Base-by-base conservation (phyloP, 2,113 vertebrate genomes). In the Pholis gunnellus region DNA sequence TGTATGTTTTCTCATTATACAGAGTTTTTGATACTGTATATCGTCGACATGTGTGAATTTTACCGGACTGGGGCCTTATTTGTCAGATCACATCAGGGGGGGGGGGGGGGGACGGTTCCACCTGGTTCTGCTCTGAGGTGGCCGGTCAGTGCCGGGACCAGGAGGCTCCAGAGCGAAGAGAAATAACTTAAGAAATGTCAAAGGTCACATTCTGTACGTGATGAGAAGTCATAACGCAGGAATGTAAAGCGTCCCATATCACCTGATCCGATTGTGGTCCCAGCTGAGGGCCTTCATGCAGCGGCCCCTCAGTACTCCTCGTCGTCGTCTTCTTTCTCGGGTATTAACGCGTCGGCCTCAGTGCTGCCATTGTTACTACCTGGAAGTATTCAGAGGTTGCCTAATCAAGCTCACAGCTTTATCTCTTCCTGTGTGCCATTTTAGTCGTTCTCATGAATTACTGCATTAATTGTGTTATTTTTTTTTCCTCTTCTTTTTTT, bases 21-120 rank as follows among this genome's bases (percentile, higher is more conserved):
- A 77, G 81, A 87, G 52, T 57, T 92, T 90, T 93, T 86, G 82
- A 92, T 93, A 91, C 91, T 92, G 82, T 93, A 89, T 89, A 71
- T 86, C 22, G 20, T 73, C 34, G 9, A 78, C 59, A 73, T 61
- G 86, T 89, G 81, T 92, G 91, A 91, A 89, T 91, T 89, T 81
- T 85, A 79, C 75, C 66, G 6, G 73, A 91, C 87, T 78, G 73
- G 82, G 87, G 80, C 91, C 81, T 89, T 87, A 75, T 82, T 81
- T 71, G 56, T 87, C 56, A 56, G 68, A 84, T 69, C 1, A 1
- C 56, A 38, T 82, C 72, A 0, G 31, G 3, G 31, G 3, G 31
- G 3, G 31, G 29, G 4, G 34, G 66, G 81, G 76, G 67, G 38
- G 78, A 38, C 72, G 68, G 29, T 83, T 72, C 10, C 20, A 81